These are phyloP conservation scores for Baronia brevicornis DNA, from an alignment of 2,888 invertebrate species.

Conservation along the genomic window DNA sequence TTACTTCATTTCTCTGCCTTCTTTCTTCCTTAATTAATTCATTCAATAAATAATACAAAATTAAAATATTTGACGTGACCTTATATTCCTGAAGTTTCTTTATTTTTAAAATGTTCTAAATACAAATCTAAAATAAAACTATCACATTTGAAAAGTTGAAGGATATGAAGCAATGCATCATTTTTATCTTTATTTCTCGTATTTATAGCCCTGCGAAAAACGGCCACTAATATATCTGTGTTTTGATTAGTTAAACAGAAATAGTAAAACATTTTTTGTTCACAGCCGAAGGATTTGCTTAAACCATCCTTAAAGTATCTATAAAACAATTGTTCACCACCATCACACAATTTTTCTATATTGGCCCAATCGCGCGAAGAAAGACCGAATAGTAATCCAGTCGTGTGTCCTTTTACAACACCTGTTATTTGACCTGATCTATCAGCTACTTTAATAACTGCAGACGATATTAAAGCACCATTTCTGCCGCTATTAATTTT, in stretches of 20 bases:
- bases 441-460: slow-evolving; percentile 53
- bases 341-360: slow-evolving; percentile 45
- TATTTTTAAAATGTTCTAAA: slow-evolving; percentile 30
- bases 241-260: slow-evolving; percentile 54
- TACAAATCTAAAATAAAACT: slow-evolving; percentile 43
- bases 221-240: slow-evolving; percentile 42
- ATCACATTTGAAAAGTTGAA: slow-evolving; percentile 45
- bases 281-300: slow-evolving; percentile 38
- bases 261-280: slow-evolving; percentile 64
- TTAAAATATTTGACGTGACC: background rate
- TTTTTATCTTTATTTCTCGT: slow-evolving; percentile 46
- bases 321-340: slow-evolving; percentile 55
- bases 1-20: no score
- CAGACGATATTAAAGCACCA: slow-evolving; percentile 36
- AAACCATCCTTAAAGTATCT: slow-evolving; percentile 62
- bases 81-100: slow-evolving; percentile 3
- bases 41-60: background rate
- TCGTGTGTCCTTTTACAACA: slow-evolving; percentile 42
- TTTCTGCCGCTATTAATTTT: slow-evolving; percentile 45
- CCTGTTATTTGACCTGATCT: slow-evolving; percentile 53
- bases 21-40: no score
- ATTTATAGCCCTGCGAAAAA: slow-evolving; percentile 48
- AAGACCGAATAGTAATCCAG: slow-evolving; percentile 54
- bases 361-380: slow-evolving; percentile 48
- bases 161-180: slow-evolving; percentile 51